phyloP scores from a whole-genome alignment of 2,113 vertebrate species.

The Jaculus jaculus region DNA sequence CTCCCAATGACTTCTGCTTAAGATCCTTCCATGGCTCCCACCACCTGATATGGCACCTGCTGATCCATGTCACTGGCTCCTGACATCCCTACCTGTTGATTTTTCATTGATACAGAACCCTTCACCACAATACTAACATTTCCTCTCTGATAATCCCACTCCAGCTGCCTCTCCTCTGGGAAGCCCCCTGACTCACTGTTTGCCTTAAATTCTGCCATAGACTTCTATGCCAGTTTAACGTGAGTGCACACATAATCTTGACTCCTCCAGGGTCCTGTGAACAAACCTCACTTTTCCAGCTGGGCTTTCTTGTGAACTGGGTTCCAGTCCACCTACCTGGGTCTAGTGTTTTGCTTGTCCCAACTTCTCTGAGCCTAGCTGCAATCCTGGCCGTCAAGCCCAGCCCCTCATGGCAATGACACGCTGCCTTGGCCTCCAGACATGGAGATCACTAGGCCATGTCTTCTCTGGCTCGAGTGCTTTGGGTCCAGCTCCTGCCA shows the following conservation, averaged over 20 bases:
- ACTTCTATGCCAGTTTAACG: background rate
- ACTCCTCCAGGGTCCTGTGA: background rate
- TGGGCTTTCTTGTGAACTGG: background rate
- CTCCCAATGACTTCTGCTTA: background rate
- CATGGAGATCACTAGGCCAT: background rate
- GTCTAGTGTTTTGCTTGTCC: background rate
- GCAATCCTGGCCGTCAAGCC: background rate
- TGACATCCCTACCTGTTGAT: background rate
- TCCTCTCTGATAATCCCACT: background rate
- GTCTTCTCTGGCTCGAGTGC: background rate
- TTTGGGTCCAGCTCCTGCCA: background rate
- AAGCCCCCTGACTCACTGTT: background rate
- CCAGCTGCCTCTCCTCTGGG: background rate
- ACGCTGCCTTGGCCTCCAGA: background rate
- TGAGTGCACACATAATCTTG: accelerated
- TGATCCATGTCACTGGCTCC: background rate
- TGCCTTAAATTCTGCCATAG: no score
- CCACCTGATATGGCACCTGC: background rate
- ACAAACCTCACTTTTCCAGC: background rate
- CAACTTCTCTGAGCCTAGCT: background rate
- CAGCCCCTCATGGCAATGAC: background rate
- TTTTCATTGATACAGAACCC: background rate
- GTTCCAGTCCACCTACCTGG: background rate
- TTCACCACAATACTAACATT: background rate
- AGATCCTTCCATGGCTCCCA: background rate